Evolutionary conservation across 2,888 invertebrate species (phyloP).

Genomic region (Netelia fuscicornis): DNA sequence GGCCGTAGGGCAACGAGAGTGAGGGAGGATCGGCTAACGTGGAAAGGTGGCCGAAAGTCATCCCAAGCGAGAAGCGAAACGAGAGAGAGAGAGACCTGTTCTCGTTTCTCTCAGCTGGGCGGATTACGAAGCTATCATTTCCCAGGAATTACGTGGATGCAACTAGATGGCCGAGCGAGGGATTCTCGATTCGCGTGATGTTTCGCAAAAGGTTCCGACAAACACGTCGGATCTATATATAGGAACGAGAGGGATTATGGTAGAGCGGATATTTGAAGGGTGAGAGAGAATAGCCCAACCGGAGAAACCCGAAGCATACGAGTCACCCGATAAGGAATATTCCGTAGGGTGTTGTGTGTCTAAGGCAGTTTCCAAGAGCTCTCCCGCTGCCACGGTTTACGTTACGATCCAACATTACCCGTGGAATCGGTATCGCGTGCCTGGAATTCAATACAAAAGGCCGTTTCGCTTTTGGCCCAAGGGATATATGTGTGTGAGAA

Average conservation of each 20-base stretch:
- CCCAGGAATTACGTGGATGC: conserved; percentile 62
- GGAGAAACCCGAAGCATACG: conserved; percentile 38
- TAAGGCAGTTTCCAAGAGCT: conserved; percentile 44
- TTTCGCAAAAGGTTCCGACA: conserved; percentile 3
- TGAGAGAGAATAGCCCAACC: neutral
- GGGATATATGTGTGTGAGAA: conserved; percentile 17
- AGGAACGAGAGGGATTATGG: neutral
- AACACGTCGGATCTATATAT: neutral
- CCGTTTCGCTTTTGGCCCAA: conserved; percentile 52
- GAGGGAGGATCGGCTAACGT: conserved; percentile 17
- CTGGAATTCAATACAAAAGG: conserved; percentile 69
- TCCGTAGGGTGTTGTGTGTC: conserved; percentile 32
- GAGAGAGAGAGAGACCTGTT: neutral
- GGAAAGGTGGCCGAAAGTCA: conserved; percentile 31
- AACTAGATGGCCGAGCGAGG: conserved; percentile 40
- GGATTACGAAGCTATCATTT: conserved; percentile 68
- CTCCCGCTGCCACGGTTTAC: conserved; percentile 21
- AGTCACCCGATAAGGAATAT: conserved; percentile 65
- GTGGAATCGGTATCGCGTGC: conserved; percentile 71
- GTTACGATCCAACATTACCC: conserved; percentile 64
- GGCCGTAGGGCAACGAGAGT: neutral
- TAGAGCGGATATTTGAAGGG: conserved; percentile 2
- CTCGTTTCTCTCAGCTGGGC: conserved; percentile 17
- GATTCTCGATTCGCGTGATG: conserved; percentile 18
- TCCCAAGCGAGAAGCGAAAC: conserved; percentile 11